Evolutionary conservation across 2,797 vertebrate species (phyloP).

Genomic region (Linurgus olivaceus): DNA sequence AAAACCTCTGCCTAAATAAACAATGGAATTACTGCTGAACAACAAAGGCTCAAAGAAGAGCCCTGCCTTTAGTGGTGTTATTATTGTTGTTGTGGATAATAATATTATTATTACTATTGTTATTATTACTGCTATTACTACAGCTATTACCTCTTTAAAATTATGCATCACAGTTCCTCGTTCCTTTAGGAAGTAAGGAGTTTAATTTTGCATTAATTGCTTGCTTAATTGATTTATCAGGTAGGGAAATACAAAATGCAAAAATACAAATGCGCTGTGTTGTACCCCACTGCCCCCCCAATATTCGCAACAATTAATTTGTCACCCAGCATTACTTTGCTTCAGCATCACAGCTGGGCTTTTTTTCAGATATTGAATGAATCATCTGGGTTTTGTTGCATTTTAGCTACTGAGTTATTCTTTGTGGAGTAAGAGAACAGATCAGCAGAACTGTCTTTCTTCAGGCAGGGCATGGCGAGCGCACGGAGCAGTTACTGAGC

Average conservation of each 20-base stretch:
- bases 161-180: neutral
- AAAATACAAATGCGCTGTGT: neutral
- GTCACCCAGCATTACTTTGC: slow-evolving; percentile 22
- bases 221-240: slow-evolving; percentile 44
- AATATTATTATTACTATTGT: neutral
- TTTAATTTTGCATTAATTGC: slow-evolving; percentile 41
- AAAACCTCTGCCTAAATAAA: slow-evolving; percentile 67
- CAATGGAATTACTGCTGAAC: slow-evolving; percentile 63
- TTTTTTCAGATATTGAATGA: neutral
- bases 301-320: slow-evolving; percentile 46
- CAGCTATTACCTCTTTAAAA: slow-evolving; percentile 34
- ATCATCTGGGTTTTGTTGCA: neutral
- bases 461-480: neutral
- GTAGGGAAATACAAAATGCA: slow-evolving; percentile 12
- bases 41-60: slow-evolving; percentile 21
- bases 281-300: no score
- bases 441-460: neutral
- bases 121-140: neutral
- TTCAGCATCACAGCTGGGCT: neutral
- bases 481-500: neutral
- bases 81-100: slow-evolving; percentile 18
- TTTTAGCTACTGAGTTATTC: slow-evolving; percentile 44
- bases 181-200: slow-evolving; percentile 29
- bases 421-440: neutral
- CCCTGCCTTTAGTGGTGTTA: slow-evolving; percentile 30